Conservation (phyloP, 2,888 invertebrate genomes). For the Seira ritae region DNA sequence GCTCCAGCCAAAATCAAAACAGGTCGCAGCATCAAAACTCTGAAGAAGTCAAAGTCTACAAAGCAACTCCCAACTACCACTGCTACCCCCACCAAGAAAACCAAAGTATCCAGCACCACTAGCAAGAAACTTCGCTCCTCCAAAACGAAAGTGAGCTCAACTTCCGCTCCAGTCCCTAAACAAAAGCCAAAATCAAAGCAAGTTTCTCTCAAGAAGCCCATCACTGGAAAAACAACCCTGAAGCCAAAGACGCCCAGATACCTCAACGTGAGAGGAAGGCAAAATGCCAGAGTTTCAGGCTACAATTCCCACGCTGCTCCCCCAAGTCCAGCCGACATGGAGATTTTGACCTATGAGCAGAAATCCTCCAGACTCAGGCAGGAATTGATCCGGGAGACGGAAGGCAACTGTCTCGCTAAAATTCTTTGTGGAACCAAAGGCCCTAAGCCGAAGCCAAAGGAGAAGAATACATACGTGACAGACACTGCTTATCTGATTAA, state of each 20-base stretch:
- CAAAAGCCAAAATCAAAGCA: neutral
- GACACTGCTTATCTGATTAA: conserved; percentile 58
- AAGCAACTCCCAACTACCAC: neutral
- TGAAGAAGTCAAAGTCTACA: conserved; percentile 5
- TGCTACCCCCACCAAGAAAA: no score
- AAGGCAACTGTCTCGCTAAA: conserved; percentile 60
- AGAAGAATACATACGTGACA: conserved; percentile 25
- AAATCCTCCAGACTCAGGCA: conserved; percentile 38
- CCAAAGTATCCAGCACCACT: no score
- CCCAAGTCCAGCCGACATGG: conserved; percentile 18
- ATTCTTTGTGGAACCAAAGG: conserved; percentile 46
- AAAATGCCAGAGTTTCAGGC: neutral
- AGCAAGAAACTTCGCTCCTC: no score
- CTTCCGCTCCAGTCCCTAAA: no score
- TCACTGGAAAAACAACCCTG: neutral
- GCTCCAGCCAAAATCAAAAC: neutral
- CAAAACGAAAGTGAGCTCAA: no score
- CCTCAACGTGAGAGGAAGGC: neutral
- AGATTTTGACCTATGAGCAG: conserved; percentile 27
- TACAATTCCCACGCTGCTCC: neutral
- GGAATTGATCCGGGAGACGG: conserved; percentile 47
- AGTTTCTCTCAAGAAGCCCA: neutral
- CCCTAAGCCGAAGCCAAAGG: conserved; percentile 22
- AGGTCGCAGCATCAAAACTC: neutral
- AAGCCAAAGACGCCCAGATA: neutral